Base-by-base conservation (phyloP, 2,888 invertebrate genomes). In the Tachina fera region DNA sequence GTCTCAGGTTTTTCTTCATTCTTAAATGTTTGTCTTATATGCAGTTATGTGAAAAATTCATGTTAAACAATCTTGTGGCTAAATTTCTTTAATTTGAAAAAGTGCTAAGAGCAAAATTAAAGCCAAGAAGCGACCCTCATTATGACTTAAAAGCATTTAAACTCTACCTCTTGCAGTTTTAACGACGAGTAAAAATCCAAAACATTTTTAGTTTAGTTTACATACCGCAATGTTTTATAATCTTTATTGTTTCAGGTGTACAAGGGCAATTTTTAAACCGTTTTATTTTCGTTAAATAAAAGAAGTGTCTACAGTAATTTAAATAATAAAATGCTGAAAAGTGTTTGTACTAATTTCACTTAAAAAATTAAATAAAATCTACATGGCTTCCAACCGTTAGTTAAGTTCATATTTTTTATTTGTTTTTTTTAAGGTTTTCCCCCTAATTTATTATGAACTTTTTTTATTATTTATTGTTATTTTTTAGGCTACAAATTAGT, bases 11-110 rank as follows among this genome's bases (percentile, higher is more conserved):
- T 56, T 58, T 56, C 11, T 56, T 49, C 2, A 11, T 68, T 47
- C 77, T 77, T 43, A 56, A 41, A 58, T 60, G 9, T 56, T 53
- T 39, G n/a, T 9, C 56, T 45, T 47, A 11, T 22, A 71, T 19
- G 45, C 53, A 71, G 65, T 58, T 68, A 68, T 68, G 39, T 49
- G 11, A 16, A 72, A 58, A 80, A 71, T 53, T 47, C 45, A 45
- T 58, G 6, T 39, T 63, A 63, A 56, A 45, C 67, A 74, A 60
- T 43, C 58, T 51, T 5, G 22, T 56, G 67, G 60, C 51, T 41
- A 60, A 71, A 77, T 9, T 45, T 56, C 10, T 16, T 56, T 43
- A 65, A 79, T 74, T 71, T 74, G 65, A 51, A 45, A 67, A 76
- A 76, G 76, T 41, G 11, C 8, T 67, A n/a, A 45, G 45, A 56